These are phyloP conservation scores for Exaiptasia diaphana DNA, from an alignment of 64 coral and sea anemone species.

Conservation along the genomic window DNA sequence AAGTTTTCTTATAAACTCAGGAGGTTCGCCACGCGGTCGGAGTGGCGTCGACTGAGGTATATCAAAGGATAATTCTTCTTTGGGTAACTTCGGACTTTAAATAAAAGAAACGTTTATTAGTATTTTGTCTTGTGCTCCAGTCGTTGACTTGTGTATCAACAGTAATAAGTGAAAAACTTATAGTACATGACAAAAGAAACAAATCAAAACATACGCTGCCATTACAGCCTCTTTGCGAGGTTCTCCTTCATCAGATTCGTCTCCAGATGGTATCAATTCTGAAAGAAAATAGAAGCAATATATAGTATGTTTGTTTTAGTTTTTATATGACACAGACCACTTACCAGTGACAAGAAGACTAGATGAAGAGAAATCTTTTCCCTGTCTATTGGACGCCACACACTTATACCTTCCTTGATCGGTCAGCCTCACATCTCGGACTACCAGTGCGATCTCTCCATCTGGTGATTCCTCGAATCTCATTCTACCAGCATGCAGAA, in stretches of 20 bases:
- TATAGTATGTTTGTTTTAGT: too few relatives aligned
- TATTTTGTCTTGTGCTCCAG: background rate
- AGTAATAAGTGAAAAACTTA: background rate
- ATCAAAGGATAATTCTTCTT: conserved; percentile 34
- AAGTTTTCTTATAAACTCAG: conserved; percentile 39
- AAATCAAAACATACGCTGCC: conserved; percentile 18
- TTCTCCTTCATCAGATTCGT: background rate
- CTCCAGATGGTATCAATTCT: conserved; percentile 6
- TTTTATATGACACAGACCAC: too few relatives aligned
- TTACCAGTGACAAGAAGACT: conserved; percentile 28
- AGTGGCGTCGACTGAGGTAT: conserved; percentile 11
- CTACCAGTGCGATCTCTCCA: conserved; percentile 6
- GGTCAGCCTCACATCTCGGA: background rate
- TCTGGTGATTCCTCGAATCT: conserved; percentile 28
- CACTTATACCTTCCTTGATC: conserved; percentile 52
- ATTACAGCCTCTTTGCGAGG: conserved; percentile 28
- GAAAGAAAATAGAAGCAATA: too few relatives aligned
- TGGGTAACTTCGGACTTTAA: conserved; percentile 39
- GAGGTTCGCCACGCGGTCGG: conserved; percentile 24
- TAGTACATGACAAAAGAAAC: background rate
- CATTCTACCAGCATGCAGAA: conserved; percentile 60
- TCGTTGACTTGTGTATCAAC: background rate
- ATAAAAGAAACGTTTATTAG: background rate
- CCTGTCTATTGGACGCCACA: conserved; percentile 37
- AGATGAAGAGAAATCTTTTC: conserved; percentile 29